Percentiles rank a stretch among this genome's conserved stretches.
Conservation (phyloP, 30 jellyfish, hydroid and myxozoan species). For the Phacellophora camtschatica region DNA sequence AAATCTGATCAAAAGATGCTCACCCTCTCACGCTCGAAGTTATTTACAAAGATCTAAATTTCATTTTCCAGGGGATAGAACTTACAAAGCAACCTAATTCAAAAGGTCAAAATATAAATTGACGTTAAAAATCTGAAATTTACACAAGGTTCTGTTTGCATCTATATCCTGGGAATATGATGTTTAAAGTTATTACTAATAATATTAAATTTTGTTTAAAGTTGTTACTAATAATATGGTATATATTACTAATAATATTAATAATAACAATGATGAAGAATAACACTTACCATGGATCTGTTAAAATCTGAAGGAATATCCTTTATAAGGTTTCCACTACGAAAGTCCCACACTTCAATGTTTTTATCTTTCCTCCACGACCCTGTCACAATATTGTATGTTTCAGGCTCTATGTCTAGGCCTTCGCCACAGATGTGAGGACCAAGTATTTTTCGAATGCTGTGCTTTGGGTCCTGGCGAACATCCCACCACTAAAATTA, state of each 20-base stretch:
- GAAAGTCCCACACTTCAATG: conserved; percentile 91
- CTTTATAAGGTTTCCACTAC: conserved; percentile 70
- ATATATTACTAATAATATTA: too few relatives aligned
- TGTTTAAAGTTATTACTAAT: neutral
- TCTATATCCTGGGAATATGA: neutral
- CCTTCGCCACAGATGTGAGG: conserved; percentile 99
- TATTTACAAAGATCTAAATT: too few relatives aligned
- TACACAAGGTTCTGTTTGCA: neutral
- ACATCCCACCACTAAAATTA: conserved; percentile 95
- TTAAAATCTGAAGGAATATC: conserved; percentile 78
- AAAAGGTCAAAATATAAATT: too few relatives aligned
- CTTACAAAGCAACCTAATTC: too few relatives aligned
- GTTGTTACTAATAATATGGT: neutral
- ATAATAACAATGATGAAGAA: neutral
- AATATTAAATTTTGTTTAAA: neutral
- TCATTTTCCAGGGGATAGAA: too few relatives aligned
- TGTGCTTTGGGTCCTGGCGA: conserved; percentile 66
- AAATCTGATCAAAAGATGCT: too few relatives aligned
- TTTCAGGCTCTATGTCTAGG: conserved; percentile 85
- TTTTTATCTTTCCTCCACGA: conserved; percentile 90
- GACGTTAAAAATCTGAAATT: neutral
- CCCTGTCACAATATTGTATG: conserved; percentile 80
- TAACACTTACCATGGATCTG: conserved; percentile 77
- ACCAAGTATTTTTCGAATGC: conserved; percentile 78
- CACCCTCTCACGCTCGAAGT: too few relatives aligned